These are phyloP conservation scores for Thalassarche chlororhynchos DNA, from an alignment of 2,113 vertebrate species.

Conservation along the genomic window DNA sequence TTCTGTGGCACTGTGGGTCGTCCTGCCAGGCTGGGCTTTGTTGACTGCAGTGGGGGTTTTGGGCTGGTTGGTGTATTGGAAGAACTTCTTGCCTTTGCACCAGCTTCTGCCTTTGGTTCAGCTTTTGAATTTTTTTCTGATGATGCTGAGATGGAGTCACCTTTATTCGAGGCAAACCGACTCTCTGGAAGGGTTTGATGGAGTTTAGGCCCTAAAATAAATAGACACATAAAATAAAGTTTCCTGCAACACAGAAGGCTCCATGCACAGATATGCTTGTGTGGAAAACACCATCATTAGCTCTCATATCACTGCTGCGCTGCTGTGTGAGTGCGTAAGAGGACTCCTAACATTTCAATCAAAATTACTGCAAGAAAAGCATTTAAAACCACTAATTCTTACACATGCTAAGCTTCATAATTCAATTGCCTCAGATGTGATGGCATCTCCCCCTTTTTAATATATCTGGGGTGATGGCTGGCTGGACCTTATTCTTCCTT, in stretches of 20 bases:
- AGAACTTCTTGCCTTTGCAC: conserved; percentile 75
- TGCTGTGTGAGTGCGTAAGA: neutral
- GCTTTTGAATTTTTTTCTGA: conserved; percentile 81
- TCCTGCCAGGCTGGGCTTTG: conserved; percentile 83
- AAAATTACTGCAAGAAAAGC: neutral
- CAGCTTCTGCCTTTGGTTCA: conserved; percentile 81
- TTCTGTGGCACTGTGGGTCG: conserved; percentile 90
- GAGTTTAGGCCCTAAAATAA: conserved; percentile 72
- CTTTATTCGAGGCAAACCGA: conserved; percentile 69
- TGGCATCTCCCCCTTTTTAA: neutral
- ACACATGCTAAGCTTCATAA: neutral
- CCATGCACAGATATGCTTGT: neutral
- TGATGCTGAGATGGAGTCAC: conserved; percentile 58
- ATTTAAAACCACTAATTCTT: neutral
- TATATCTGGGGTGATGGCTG: neutral
- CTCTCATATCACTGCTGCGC: neutral
- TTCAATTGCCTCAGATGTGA: neutral
- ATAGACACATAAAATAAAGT: neutral
- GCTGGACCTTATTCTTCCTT: neutral
- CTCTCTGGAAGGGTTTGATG: conserved; percentile 75
- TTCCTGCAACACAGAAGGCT: neutral
- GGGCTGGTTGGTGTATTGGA: conserved; percentile 78
- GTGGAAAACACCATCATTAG: neutral
- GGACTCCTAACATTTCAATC: neutral
- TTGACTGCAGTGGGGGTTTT: conserved; percentile 83